Evolutionary conservation across 2,797 vertebrate species (phyloP), one percentile per base, ranked within the genome.

Genomic region (Hirundo rustica): DNA sequence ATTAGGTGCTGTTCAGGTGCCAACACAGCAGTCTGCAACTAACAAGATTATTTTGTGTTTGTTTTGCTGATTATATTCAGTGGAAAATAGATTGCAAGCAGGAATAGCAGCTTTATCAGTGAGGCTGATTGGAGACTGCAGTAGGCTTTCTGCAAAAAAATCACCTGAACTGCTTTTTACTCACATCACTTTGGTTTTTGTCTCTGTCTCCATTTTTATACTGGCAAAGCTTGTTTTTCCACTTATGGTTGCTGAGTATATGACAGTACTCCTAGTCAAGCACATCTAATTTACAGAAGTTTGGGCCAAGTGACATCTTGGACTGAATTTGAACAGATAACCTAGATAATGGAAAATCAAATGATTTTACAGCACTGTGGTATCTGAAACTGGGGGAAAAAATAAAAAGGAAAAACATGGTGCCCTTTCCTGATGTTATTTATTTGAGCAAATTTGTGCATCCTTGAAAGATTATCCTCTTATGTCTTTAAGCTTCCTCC

Each of bases 21-120:
- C 97, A 97, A 74, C 92, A 95, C 73, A 89, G 94, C 92, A 96
- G 95, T 91, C 95, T 97, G 96, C 92, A 97, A 92, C 58, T 94
- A 96, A 97, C 58, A 95, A 97, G 97, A 97, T 97, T 97, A 96
- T 95, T 95, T 91, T 93, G 78, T 96, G 94, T 97, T 97, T 97
- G 90, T 95, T 96, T 96, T 93, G 95, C 74, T 96, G 94, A 95
- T 95, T 96, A 93, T 86, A 94, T 95, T 93, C 85, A 74, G 81
- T 65, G 50, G 50, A 87, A 96, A 95, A 97, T 88, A 92, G 89
- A 95, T 82, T 75, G 92, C 29, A 74, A 61, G 45, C 32, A 93
- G 71, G 51, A 96, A 88, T 57, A 75, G 87, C 80, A 93, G 73
- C 51, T 91, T 81, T 88, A 81, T 88, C 94, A 17, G 51, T 71